A percentile compares a stretch with the other conserved stretches of the same genome.
These are phyloP conservation scores for Labrus mixtus DNA, from an alignment of 2,113 vertebrate species.

Conservation along the genomic window DNA sequence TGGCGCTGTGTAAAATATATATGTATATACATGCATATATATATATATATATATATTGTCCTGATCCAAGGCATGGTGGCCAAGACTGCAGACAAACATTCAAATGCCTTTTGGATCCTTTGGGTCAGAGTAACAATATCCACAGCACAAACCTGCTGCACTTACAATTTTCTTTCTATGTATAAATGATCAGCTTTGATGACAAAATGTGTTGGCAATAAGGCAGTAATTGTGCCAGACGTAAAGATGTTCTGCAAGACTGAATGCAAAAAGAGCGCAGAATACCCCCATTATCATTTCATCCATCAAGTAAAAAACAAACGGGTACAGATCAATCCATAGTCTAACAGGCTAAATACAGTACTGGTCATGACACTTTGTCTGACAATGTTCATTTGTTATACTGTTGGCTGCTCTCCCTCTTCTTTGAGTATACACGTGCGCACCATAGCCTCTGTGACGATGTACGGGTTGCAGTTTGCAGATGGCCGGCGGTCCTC, in stretches of 20 bases:
- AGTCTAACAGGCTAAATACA: slow-evolving; percentile 42
- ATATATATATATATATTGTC: neutral
- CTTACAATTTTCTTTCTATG: neutral
- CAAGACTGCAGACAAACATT: slow-evolving; percentile 60
- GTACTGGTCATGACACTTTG: slow-evolving; percentile 23
- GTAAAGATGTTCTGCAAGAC: neutral
- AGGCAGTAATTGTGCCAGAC: slow-evolving; percentile 29
- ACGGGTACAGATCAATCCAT: slow-evolving; percentile 2
- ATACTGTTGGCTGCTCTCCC: slow-evolving; percentile 88
- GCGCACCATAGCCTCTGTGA: slow-evolving; percentile 92
- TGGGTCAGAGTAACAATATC: slow-evolving; percentile 39
- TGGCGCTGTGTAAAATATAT: too few relatives aligned
- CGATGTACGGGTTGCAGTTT: slow-evolving; percentile 93
- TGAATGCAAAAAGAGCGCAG: neutral
- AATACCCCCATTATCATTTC: slow-evolving; percentile 10
- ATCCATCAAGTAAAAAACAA: slow-evolving; percentile 21
- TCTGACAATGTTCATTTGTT: slow-evolving; percentile 40
- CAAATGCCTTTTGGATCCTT: slow-evolving; percentile 50
- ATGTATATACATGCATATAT: too few relatives aligned
- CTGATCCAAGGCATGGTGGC: neutral
- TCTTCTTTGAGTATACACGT: slow-evolving; percentile 92
- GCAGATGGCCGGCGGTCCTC: slow-evolving; percentile 95
- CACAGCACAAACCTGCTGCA: slow-evolving; percentile 30
- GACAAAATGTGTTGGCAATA: slow-evolving; percentile 8
- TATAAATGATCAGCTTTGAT: slow-evolving; percentile 4